Conservation (phyloP, 1,140 invertebrate genomes). For the Matsumurasca onukii region DNA sequence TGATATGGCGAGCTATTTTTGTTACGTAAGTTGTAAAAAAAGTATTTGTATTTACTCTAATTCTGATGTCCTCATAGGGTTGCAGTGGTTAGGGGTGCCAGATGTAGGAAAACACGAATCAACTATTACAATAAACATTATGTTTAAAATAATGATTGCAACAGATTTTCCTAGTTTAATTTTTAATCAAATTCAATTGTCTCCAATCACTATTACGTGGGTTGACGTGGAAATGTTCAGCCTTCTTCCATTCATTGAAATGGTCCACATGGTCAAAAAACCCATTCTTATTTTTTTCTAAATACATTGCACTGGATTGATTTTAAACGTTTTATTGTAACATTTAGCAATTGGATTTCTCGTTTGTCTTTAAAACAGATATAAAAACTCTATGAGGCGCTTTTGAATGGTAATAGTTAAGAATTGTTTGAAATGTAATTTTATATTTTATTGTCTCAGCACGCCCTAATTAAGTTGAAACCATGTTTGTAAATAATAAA, state of each 20-base stretch:
- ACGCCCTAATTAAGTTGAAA: constrained; percentile 16
- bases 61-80: too few relatives aligned
- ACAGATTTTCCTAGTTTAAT: too few relatives aligned
- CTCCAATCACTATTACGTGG: too few relatives aligned
- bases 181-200: too few relatives aligned
- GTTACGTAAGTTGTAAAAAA: background rate
- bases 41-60: too few relatives aligned
- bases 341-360: background rate
- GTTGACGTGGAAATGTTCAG: too few relatives aligned
- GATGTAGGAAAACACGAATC: too few relatives aligned
- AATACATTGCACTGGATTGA: background rate
- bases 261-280: too few relatives aligned
- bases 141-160: too few relatives aligned
- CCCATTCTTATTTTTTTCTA: background rate
- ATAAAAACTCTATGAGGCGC: background rate
- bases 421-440: background rate
- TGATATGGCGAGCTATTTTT: background rate
- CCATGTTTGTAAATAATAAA: constrained; percentile 27
- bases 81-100: too few relatives aligned
- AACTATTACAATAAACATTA: too few relatives aligned
- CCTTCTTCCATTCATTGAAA: too few relatives aligned
- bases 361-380: background rate
- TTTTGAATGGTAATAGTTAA: background rate
- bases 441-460: background rate
- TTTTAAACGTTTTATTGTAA: background rate